Evolutionary conservation across 1,140 invertebrate genomes (phyloP), one percentile per base, ranked within the genome.

Genomic region (Triops longicaudatus): DNA sequence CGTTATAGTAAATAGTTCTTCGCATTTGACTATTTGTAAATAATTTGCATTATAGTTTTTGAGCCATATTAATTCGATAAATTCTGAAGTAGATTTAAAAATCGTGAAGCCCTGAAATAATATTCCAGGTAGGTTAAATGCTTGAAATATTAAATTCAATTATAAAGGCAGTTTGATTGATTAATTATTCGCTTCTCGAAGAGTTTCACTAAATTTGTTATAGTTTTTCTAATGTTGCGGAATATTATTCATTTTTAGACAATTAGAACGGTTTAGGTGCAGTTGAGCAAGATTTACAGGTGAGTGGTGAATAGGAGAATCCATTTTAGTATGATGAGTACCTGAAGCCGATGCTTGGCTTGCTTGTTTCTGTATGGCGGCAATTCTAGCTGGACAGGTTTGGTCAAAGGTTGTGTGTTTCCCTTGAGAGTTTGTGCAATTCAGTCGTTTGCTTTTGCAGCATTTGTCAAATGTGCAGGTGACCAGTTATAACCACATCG

Each of bases 381-480:
- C 28, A 26, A 41, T 63, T 11, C 74, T 10, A 10, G 27, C 41
- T 42, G 74, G 74, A 10, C 74, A 75, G n/a, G 2, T 75, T 27
- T 26, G 12, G 26, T 26, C 37, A 44, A 27, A 41, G 17, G 74
- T 3, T 1, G 74, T 11, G 28, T 75, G 74, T 4, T 75, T 28
- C 9, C 41, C 74, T 11, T 42, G 11, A 44, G 27, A 75, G 74
- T 75, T 75, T n/a, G 22, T 10, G 17, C 74, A 75, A 44, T 75
- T 75, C 0, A 22, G 5, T n/a, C 9, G 22, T 9, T 31, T 75
- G 27, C 22, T 26, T 11, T 26, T 42, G 27, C 74, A 75, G 10
- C 17, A 12, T 44, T 75, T 22, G 74, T 31, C 6, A 17, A 9
- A 22, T 75, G 74, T 9, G 50, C 22, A 5, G 22, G 6, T 26